phyloP scores from a whole-genome alignment of 2,113 vertebrate genomes.

The Ochotona curzoniae region DNA sequence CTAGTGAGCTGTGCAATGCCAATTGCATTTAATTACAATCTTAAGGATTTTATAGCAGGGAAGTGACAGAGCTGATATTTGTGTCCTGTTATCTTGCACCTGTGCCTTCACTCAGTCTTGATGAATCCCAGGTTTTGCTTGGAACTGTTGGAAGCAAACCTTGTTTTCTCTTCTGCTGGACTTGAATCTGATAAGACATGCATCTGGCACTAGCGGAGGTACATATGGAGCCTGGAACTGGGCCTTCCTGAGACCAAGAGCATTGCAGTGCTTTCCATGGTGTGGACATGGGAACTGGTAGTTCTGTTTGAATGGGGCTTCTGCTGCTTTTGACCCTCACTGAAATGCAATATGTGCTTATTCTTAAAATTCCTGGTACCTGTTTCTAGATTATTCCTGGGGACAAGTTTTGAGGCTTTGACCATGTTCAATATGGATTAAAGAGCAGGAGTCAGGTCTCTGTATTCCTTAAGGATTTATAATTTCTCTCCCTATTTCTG shows the following conservation, averaged over 20 bases:
- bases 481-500: not conserved
- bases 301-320: not conserved
- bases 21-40: not conserved
- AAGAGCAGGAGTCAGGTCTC: not conserved
- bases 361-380: constrained; percentile 6
- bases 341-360: not conserved
- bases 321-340: not conserved
- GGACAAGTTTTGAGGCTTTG: not conserved
- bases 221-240: not conserved
- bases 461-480: not conserved
- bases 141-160: not conserved
- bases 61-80: not conserved
- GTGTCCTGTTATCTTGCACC: not conserved
- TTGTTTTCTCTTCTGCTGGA: not conserved
- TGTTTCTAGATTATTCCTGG: not conserved
- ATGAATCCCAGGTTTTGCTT: not conserved
- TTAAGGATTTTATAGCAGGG: not conserved
- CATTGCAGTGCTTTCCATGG: not conserved
- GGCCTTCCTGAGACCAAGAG: not conserved
- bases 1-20: not conserved
- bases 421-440: not conserved
- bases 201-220: not conserved
- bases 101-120: not conserved
- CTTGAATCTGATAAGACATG: not conserved
- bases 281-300: not conserved